phyloP scores from a whole-genome alignment of 1,140 invertebrate genomes.

The Rhopalosiphum maidis region DNA sequence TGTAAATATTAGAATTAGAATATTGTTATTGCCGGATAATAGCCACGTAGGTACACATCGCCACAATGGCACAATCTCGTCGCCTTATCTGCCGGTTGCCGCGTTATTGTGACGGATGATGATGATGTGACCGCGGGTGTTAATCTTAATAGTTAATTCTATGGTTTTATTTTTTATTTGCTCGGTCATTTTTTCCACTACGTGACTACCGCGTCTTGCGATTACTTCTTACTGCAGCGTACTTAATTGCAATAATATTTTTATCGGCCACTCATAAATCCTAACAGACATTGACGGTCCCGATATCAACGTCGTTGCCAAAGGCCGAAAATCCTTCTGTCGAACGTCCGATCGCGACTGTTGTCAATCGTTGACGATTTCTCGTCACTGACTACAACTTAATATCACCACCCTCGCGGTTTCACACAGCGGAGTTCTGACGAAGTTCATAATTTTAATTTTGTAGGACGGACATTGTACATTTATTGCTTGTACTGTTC shows the following conservation, averaged over 20 bases:
- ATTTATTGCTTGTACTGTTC: background rate
- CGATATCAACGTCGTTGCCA: background rate
- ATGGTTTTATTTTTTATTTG: background rate
- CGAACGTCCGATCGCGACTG: background rate
- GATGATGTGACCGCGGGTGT: background rate
- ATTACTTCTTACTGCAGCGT: background rate
- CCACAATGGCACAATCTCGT: background rate
- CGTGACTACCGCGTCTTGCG: background rate
- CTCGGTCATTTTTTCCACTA: background rate
- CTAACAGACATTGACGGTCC: background rate
- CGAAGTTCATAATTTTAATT: background rate
- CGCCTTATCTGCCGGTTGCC: background rate
- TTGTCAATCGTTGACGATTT: background rate
- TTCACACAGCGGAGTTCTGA: background rate
- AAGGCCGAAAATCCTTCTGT: background rate
- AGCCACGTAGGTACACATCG: background rate
- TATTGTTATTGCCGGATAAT: too few relatives aligned
- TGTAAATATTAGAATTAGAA: too few relatives aligned
- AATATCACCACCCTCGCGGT: background rate
- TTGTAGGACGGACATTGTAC: background rate
- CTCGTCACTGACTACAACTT: background rate
- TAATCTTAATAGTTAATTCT: background rate
- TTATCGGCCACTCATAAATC: background rate
- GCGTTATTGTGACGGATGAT: background rate
- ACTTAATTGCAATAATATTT: background rate